Percentiles rank a stretch among this genome's conserved stretches.
phyloP scores from a whole-genome alignment of 2,888 invertebrate species.

The Caradrina clavipalpis region DNA sequence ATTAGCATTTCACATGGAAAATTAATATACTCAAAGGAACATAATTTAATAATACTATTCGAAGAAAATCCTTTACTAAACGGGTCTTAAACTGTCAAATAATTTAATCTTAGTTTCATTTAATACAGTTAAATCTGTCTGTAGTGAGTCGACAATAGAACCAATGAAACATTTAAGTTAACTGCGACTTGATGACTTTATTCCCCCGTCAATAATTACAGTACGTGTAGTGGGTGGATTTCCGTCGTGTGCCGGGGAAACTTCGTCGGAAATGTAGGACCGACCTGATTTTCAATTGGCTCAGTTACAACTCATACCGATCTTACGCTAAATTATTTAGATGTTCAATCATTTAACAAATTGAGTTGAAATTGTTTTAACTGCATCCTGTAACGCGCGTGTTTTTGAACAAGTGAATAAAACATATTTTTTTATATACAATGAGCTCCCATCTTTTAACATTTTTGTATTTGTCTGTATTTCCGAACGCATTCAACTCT shows the following conservation, averaged over 20 bases:
- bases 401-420: too few relatives aligned
- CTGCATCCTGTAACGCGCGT: too few relatives aligned
- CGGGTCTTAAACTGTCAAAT: constrained; percentile 29
- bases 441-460: too few relatives aligned
- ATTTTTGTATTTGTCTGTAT: too few relatives aligned
- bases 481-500: too few relatives aligned
- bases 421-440: too few relatives aligned
- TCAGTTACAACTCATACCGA: neutral
- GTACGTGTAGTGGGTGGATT: constrained; percentile 27
- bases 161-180: constrained; percentile 42
- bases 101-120: constrained; percentile 26
- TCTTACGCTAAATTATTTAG: neutral
- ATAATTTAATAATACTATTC: constrained; percentile 9
- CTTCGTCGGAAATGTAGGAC: constrained; percentile 12
- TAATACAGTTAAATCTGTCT: constrained; percentile 42
- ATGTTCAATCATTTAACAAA: neutral
- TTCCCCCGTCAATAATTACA: constrained; percentile 60
- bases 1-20: constrained; percentile 19
- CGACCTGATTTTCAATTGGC: constrained; percentile 14
- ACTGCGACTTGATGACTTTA: constrained; percentile 48
- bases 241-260: neutral
- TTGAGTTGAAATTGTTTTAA: too few relatives aligned
- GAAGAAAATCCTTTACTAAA: constrained; percentile 22
- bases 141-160: constrained; percentile 26
- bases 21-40: constrained; percentile 22